Conservation (phyloP, 1,140 invertebrate species). For the Lepidurus couesii region DNA sequence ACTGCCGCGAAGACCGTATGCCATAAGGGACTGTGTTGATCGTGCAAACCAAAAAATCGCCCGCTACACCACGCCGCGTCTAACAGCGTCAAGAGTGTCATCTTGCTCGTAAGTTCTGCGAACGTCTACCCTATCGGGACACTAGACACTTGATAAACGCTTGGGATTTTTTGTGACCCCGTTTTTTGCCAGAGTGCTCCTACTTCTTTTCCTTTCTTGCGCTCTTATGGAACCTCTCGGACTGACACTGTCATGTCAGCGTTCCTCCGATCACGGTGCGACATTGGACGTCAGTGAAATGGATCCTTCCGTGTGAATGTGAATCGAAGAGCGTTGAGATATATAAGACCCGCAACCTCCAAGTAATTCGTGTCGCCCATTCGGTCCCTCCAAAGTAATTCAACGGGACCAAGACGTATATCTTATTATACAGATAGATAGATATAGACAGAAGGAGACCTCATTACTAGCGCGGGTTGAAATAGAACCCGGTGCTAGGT, state of each 20-base stretch:
- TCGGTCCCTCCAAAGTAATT: no score
- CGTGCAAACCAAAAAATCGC: not conserved
- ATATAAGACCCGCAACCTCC: no score
- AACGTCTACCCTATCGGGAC: not conserved
- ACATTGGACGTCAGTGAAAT: not conserved
- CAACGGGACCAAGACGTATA: no score
- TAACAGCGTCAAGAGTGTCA: not conserved
- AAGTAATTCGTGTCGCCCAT: no score
- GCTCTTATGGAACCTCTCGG: not conserved
- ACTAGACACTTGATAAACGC: slow-evolving; percentile 10
- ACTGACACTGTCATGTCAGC: slow-evolving; percentile 13
- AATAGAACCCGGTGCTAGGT: not conserved
- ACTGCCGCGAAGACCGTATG: not conserved
- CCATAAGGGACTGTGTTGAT: not conserved
- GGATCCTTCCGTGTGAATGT: not conserved
- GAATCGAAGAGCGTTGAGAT: not conserved
- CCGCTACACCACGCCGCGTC: not conserved
- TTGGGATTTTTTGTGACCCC: not conserved
- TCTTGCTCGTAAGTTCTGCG: not conserved
- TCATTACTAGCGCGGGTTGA: not conserved
- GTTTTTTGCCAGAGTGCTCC: not conserved
- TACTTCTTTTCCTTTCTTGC: not conserved
- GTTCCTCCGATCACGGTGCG: not conserved
- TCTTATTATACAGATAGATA: no score
- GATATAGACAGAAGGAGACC: not conserved